Conservation (phyloP, 2,113 vertebrate species). For the Columbina picui region DNA sequence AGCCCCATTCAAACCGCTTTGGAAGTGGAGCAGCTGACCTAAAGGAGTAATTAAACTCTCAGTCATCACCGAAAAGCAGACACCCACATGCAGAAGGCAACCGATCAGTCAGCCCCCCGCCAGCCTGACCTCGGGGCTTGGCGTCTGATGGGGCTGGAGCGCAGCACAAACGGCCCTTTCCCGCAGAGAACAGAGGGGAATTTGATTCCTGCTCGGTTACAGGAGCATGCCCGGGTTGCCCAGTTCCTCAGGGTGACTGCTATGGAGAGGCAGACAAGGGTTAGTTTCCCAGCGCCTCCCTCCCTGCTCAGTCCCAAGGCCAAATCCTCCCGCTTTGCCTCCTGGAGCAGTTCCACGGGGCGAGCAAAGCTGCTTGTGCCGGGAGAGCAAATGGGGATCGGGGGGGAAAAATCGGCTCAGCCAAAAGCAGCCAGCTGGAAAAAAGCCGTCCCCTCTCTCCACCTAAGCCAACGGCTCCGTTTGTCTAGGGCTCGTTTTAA, state of each 20-base stretch:
- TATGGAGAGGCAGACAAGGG: background rate
- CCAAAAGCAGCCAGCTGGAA: background rate
- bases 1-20: slow-evolving; percentile 3
- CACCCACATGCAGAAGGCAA: background rate
- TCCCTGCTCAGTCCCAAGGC: background rate
- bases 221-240: background rate
- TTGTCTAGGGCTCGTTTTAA: background rate
- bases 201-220: background rate
- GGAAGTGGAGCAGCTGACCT: slow-evolving; percentile 14
- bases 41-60: slow-evolving; percentile 12
- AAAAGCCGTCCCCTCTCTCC: slow-evolving; percentile 24
- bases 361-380: background rate
- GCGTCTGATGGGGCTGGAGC: background rate
- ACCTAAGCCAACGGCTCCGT: background rate
- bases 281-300: background rate
- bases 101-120: background rate
- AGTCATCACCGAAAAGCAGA: background rate
- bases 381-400: background rate
- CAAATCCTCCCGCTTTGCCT: background rate
- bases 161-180: background rate
- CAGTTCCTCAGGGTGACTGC: background rate
- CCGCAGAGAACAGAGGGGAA: background rate
- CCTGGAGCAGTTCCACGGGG: background rate
- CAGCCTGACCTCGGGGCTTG: background rate
- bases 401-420: background rate